phyloP scores from a whole-genome alignment of 2,888 invertebrate genomes.

The Microctonus hyperodae region DNA sequence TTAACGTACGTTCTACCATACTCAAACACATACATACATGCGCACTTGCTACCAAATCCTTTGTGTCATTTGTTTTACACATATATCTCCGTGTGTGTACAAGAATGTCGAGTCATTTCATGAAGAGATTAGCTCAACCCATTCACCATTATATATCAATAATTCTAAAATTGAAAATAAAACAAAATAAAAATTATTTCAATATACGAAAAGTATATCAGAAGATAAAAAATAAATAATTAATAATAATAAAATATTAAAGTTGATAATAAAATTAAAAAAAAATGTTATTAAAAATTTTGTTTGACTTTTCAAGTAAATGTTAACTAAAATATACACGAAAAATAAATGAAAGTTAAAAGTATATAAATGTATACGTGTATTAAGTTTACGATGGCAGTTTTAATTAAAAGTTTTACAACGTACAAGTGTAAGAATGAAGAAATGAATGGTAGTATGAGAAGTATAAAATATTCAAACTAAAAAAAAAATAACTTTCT shows the following conservation, averaged over 20 bases:
- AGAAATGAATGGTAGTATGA: constrained; percentile 1
- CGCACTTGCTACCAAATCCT: constrained; percentile 7
- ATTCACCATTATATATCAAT: not conserved
- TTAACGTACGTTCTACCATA: constrained; percentile 8
- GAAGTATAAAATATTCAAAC: not conserved
- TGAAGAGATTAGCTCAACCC: not conserved
- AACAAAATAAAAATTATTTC: not conserved
- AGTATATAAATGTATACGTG: not conserved
- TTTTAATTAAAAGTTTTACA: constrained; percentile 25
- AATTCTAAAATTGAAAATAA: not conserved
- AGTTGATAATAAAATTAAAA: constrained; percentile 1
- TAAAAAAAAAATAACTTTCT: not conserved
- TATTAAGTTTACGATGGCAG: not conserved
- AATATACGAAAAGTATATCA: no score
- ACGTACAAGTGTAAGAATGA: not conserved
- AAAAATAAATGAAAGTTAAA: constrained; percentile 1
- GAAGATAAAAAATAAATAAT: not conserved
- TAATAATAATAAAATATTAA: not conserved
- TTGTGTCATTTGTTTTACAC: constrained; percentile 11
- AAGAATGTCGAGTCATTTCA: not conserved
- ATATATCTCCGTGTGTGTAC: not conserved
- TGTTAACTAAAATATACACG: constrained; percentile 8
- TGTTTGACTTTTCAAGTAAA: not conserved
- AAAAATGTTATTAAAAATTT: not conserved
- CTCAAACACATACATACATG: not conserved